Evolutionary conservation across 1,140 invertebrate genomes (phyloP).

Genomic region (Pogonus chalceus): DNA sequence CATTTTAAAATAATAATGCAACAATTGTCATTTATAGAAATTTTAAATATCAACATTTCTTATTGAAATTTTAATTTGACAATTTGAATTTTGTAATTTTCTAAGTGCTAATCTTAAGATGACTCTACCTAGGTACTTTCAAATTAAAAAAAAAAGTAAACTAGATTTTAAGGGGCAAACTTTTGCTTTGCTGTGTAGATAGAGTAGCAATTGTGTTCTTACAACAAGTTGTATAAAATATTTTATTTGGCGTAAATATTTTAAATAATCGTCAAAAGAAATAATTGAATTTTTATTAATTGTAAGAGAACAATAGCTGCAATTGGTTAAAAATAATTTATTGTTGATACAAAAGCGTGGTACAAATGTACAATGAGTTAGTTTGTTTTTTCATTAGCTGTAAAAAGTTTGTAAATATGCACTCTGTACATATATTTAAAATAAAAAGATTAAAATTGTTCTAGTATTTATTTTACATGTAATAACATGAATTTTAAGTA

Average conservation of each 20-base stretch:
- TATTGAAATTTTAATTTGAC: not conserved
- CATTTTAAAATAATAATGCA: too few relatives aligned
- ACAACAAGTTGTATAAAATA: not conserved
- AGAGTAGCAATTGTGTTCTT: not conserved
- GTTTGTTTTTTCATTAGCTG: not conserved
- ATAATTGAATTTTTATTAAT: not conserved
- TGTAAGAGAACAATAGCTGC: not conserved
- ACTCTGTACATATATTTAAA: constrained; percentile 5
- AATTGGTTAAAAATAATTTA: not conserved
- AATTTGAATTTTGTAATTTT: not conserved
- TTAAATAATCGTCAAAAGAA: not conserved
- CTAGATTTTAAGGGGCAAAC: not conserved
- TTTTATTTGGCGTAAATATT: not conserved
- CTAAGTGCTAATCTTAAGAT: not conserved
- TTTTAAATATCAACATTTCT: too few relatives aligned
- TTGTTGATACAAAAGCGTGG: constrained; percentile 3
- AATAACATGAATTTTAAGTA: too few relatives aligned
- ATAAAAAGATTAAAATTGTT: constrained; percentile 1
- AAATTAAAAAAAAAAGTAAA: too few relatives aligned
- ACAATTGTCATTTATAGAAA: too few relatives aligned
- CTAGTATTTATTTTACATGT: constrained; percentile 1
- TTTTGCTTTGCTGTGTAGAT: not conserved
- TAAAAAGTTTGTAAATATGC: constrained; percentile 2
- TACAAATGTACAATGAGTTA: constrained; percentile 6
- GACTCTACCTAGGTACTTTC: too few relatives aligned